phyloP scores from a whole-genome alignment of 2,113 vertebrate species.

The Perca schrenkii region DNA sequence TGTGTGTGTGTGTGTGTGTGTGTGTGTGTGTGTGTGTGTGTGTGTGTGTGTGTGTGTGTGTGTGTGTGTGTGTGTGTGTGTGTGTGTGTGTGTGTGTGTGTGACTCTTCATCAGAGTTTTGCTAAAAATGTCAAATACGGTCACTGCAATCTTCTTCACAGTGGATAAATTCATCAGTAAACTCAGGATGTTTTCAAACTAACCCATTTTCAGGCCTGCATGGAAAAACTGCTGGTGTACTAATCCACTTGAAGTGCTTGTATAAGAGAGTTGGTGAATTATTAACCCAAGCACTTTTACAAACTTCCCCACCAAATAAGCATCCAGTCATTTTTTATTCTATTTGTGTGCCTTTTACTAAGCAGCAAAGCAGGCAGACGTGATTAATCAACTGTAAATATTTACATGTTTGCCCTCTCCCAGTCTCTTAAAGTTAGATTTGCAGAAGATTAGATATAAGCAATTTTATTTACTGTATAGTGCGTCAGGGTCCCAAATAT shows the following conservation, averaged over 20 bases:
- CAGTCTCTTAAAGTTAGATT: background rate
- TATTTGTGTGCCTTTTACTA: conserved; percentile 15
- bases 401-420: conserved; percentile 13
- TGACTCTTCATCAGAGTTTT: background rate
- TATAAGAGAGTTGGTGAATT: background rate
- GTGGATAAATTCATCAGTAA: background rate
- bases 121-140: background rate
- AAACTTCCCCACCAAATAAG: conserved; percentile 13
- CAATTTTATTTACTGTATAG: conserved; percentile 22
- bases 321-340: background rate
- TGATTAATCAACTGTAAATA: conserved; percentile 30
- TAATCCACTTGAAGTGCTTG: conserved; percentile 2
- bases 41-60: no score
- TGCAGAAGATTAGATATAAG: conserved; percentile 11
- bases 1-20: background rate
- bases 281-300: conserved; percentile 9
- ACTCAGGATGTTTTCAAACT: background rate
- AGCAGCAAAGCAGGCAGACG: conserved; percentile 1
- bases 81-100: no score
- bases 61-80: no score
- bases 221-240: conserved; percentile 8
- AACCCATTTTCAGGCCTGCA: background rate
- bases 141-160: background rate
- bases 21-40: no score
- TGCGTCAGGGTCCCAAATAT: conserved; percentile 8